These are phyloP conservation scores for Agapostemon virescens DNA, from an alignment of 2,888 invertebrate genomes.

Conservation along the genomic window DNA sequence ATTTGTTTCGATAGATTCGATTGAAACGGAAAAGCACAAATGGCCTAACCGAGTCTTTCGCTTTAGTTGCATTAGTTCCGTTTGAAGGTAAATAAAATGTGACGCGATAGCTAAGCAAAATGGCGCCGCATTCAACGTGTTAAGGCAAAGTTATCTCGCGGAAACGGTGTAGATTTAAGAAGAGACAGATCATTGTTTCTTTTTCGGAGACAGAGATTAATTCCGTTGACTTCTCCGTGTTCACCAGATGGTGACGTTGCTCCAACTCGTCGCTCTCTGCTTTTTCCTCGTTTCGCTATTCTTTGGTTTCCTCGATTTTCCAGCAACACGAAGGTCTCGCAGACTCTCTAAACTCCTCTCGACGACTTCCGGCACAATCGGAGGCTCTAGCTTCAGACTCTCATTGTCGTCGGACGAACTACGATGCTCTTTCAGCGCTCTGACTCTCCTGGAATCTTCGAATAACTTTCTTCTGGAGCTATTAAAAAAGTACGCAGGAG, in stretches of 20 bases:
- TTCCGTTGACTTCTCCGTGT: background rate
- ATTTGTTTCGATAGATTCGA: too few species aligned
- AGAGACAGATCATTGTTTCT: background rate
- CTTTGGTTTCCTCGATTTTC: constrained; percentile 30
- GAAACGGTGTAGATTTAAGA: background rate
- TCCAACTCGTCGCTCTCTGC: constrained; percentile 48
- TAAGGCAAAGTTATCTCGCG: background rate
- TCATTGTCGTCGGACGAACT: constrained; percentile 46
- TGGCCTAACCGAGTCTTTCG: too few species aligned
- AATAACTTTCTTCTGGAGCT: constrained; percentile 39
- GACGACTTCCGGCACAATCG: constrained; percentile 82
- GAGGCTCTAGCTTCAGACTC: constrained; percentile 82
- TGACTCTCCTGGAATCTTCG: background rate
- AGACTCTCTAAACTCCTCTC: constrained; percentile 83
- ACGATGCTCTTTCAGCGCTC: constrained; percentile 2
- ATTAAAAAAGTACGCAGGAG: constrained; percentile 27
- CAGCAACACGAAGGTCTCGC: constrained; percentile 56
- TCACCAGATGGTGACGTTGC: constrained; percentile 65
- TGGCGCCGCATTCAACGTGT: too few species aligned
- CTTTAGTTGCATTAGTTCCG: too few species aligned
- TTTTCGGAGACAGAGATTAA: background rate
- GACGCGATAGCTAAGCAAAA: too few species aligned
- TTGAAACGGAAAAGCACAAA: too few species aligned
- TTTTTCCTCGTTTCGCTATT: constrained; percentile 16
- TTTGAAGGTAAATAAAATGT: too few species aligned